Evolutionary conservation across 2,888 invertebrate genomes (phyloP).

Genomic region (Tanypteryx hageni): DNA sequence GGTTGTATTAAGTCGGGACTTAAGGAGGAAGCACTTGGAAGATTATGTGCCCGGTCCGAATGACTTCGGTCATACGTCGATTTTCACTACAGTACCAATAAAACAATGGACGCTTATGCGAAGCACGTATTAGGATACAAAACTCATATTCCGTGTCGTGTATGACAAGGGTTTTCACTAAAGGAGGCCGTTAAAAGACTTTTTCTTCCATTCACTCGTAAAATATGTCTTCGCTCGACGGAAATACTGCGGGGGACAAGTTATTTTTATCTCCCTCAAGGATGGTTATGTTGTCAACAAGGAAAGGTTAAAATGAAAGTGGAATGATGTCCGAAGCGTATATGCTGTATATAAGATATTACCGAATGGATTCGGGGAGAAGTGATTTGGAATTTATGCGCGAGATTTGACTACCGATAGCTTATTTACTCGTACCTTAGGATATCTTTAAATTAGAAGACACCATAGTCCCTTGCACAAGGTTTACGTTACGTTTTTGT

Average conservation of each 20-base stretch:
- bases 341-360: not conserved
- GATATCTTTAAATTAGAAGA: no score
- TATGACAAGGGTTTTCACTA: conserved; percentile 56
- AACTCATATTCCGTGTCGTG: conserved; percentile 58
- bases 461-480: no score
- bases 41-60: conserved; percentile 45
- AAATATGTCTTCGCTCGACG: conserved; percentile 8
- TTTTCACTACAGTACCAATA: conserved; percentile 40
- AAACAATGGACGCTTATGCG: conserved; percentile 48
- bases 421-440: no score
- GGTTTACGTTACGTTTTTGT: no score
- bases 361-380: no score
- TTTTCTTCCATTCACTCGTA: conserved; percentile 29
- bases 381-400: no score
- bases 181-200: conserved; percentile 47
- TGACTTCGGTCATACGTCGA: conserved; percentile 38
- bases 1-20: not conserved
- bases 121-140: conserved; percentile 54
- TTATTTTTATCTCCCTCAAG: conserved; percentile 7
- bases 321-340: not conserved
- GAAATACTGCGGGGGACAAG: not conserved
- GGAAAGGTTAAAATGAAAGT: not conserved
- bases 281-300: not conserved
- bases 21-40: conserved; percentile 17
- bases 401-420: no score